Percentiles rank a stretch among this genome's conserved stretches.
These are phyloP conservation scores for Sycophila sp. DNA, from an alignment of 1,140 invertebrate genomes.

Conservation along the genomic window DNA sequence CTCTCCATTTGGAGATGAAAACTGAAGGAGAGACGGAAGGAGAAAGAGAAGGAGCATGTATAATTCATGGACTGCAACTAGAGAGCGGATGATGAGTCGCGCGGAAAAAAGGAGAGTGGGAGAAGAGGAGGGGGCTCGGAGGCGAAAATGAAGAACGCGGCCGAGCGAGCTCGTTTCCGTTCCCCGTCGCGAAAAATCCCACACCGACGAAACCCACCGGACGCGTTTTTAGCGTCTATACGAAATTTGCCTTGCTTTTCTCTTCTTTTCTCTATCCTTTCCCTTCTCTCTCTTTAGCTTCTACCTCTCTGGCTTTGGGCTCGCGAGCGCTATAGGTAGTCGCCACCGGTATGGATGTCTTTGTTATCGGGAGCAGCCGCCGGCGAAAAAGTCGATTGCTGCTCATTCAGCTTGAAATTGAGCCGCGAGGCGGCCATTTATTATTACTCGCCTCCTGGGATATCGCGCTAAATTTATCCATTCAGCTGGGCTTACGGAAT, in stretches of 20 bases:
- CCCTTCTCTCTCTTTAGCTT: no score
- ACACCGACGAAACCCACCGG: no score
- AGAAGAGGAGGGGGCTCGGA: not conserved
- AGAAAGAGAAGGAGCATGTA: not conserved
- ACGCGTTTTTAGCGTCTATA: not conserved
- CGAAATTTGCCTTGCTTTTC: not conserved
- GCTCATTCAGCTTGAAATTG: constrained; percentile 23
- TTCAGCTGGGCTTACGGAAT: not conserved
- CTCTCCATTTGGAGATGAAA: not conserved
- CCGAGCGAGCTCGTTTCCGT: no score
- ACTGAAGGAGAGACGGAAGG: not conserved
- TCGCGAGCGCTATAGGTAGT: no score
- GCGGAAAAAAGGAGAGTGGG: not conserved
- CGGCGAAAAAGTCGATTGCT: constrained; percentile 17
- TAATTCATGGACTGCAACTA: constrained; percentile 25
- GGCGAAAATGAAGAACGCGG: not conserved
- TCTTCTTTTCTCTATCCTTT: no score
- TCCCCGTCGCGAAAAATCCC: no score
- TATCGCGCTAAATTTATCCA: not conserved
- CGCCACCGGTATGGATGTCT: no score
- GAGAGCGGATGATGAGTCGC: constrained; percentile 23
- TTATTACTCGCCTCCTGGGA: not conserved
- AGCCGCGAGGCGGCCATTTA: not conserved
- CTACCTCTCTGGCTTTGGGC: no score
- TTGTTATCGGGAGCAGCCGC: not conserved